Evolutionary conservation across 2,888 invertebrate genomes (phyloP), one percentile per base, ranked within the genome.

Genomic region (Rutpela maculata): DNA sequence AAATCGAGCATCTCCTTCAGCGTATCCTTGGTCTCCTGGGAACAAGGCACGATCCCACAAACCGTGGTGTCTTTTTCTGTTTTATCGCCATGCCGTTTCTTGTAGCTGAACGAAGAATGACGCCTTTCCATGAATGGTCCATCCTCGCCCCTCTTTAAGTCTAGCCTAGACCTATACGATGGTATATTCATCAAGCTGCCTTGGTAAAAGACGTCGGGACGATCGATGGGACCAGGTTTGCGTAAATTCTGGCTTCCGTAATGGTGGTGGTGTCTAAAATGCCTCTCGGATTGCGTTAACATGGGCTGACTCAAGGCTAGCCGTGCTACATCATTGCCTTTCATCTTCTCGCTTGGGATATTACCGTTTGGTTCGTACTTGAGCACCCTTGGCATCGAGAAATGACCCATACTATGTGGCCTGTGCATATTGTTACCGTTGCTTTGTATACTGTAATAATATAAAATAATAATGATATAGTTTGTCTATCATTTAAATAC

Each of bases 181-280:
- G 89, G 88, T 50, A 90, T 88, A 80, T 89, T 89, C 85, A 88
- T 86, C 74, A 95, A 89, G 86, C 93, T 96, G 82, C 97, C 97
- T 87, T 96, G 95, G 88, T 98, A 98, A 85, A 98, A 94, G 10
- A 97, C 94, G 88, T 99, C 98, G 72, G 95, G 96, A 71, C 96
- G 92, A 85, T 95, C 93, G 92, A 98, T 94, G 17, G 97, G 95
- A 1, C 96, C 95, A 26, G 83, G 85, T 69, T 81, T 84, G 60
- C 85, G 80, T 50, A 86, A 81, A 78, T 82, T 84, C 62, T 87
- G 88, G 82, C 95, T 95, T 43, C 93, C 94, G 50, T 92, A 93
- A 63, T 83, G 75, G 38, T 74, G 75, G 50, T 74, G 75, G 22
- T 80, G 77, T 31, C 76, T 79, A 50, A 80, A 80, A 69, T 79